Evolutionary conservation across 2,888 invertebrate genomes (phyloP).

Genomic region (Sphaerophoria taeniata): DNA sequence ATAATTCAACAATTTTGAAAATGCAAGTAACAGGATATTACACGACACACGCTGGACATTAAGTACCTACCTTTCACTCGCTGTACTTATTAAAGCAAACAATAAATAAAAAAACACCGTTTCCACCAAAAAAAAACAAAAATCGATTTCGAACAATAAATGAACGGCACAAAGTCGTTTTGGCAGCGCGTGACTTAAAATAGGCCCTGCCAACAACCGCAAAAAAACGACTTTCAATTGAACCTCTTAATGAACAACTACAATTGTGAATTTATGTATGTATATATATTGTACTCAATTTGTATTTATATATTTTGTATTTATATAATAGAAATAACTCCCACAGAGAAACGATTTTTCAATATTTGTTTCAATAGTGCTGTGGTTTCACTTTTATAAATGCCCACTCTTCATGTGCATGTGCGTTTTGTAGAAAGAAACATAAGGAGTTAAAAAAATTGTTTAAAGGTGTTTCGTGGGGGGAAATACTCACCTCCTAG

Average conservation of each 20-base stretch:
- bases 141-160: slow-evolving; percentile 53
- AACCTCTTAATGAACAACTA: slow-evolving; percentile 34
- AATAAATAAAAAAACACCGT: slow-evolving; percentile 7
- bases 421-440: background rate
- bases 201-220: slow-evolving; percentile 35
- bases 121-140: slow-evolving; percentile 25
- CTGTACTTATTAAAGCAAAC: slow-evolving; percentile 10
- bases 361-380: slow-evolving; percentile 54
- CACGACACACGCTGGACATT: slow-evolving; percentile 23
- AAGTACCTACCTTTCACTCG: slow-evolving; percentile 44
- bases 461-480: background rate
- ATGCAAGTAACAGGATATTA: slow-evolving; percentile 16
- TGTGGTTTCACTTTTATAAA: slow-evolving; percentile 46
- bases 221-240: slow-evolving; percentile 63
- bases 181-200: slow-evolving; percentile 6
- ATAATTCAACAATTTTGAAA: slow-evolving; percentile 32
- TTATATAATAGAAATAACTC: background rate
- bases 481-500: slow-evolving; percentile 87
- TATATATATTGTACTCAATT: too few relatives aligned
- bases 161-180: slow-evolving; percentile 18
- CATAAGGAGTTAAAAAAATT: background rate
- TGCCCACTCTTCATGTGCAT: background rate
- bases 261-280: slow-evolving; percentile 44
- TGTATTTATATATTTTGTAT: background rate
- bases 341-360: slow-evolving; percentile 18